These are phyloP conservation scores for Drosophila lacteicornis DNA, from an alignment of 1,140 invertebrate genomes.

Conservation along the genomic window DNA sequence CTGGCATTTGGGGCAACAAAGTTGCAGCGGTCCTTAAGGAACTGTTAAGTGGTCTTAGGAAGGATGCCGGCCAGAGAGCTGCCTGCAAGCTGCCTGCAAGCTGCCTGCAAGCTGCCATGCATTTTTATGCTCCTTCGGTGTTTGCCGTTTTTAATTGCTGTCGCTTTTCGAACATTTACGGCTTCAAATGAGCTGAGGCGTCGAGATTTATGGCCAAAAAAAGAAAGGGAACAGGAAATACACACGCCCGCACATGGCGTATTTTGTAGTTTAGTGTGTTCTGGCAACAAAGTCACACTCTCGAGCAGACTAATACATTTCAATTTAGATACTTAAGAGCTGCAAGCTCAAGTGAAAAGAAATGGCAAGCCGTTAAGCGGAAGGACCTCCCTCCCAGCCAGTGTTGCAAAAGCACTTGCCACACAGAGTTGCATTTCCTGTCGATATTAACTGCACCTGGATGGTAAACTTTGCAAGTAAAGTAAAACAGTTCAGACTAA, in stretches of 20 bases:
- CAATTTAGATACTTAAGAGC: conserved; percentile 52
- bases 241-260: conserved; percentile 21
- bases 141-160: conserved; percentile 79
- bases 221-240: neutral
- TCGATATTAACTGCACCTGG: neutral
- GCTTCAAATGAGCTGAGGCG: conserved; percentile 75
- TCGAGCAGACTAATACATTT: conserved; percentile 46
- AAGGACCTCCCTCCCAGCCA: neutral
- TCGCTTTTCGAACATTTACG: conserved; percentile 77
- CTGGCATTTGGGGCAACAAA: conserved; percentile 41
- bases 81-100: neutral
- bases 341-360: conserved; percentile 28
- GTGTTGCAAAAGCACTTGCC: conserved; percentile 29
- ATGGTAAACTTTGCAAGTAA: neutral
- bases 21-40: conserved; percentile 46
- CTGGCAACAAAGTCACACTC: conserved; percentile 65
- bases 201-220: conserved; percentile 67
- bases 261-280: conserved; percentile 50
- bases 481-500: too few relatives aligned
- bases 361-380: conserved; percentile 27
- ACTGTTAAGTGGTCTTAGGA: conserved; percentile 58
- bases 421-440: conserved; percentile 49
- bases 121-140: conserved; percentile 71
- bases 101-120: conserved; percentile 1
- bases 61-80: conserved; percentile 1